Evolutionary conservation across 2,888 invertebrate species (phyloP).

Genomic region (Xestoiulus laeticollis): DNA sequence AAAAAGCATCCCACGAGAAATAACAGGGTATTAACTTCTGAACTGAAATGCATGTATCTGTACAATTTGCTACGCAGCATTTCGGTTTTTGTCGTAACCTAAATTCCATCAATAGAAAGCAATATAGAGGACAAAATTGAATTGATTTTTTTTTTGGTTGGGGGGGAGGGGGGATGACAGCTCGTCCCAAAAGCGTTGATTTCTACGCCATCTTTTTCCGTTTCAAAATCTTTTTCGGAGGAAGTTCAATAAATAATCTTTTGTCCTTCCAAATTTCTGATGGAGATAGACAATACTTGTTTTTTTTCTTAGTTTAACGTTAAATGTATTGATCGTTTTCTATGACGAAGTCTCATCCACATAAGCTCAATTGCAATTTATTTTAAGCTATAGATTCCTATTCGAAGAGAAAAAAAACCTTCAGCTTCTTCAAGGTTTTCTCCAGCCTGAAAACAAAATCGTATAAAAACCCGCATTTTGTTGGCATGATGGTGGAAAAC

Average conservation of each 20-base stretch:
- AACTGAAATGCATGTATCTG: background rate
- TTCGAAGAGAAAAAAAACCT: background rate
- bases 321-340: background rate
- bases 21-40: background rate
- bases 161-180: background rate
- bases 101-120: background rate
- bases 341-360: background rate
- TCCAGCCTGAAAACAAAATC: background rate
- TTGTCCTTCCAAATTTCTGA: background rate
- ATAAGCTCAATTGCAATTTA: background rate
- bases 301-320: background rate
- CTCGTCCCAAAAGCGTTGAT: constrained; percentile 2
- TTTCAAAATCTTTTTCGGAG: background rate
- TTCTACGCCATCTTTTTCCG: background rate
- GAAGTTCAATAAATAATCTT: constrained; percentile 23
- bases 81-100: background rate
- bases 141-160: background rate
- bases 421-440: background rate
- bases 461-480: background rate
- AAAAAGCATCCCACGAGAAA: background rate
- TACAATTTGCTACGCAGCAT: background rate
- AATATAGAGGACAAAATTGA: background rate
- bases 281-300: background rate
- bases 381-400: background rate
- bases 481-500: background rate